Evolutionary conservation across 2,797 vertebrate genomes (phyloP).

Genomic region (Artibeus jamaicensis): DNA sequence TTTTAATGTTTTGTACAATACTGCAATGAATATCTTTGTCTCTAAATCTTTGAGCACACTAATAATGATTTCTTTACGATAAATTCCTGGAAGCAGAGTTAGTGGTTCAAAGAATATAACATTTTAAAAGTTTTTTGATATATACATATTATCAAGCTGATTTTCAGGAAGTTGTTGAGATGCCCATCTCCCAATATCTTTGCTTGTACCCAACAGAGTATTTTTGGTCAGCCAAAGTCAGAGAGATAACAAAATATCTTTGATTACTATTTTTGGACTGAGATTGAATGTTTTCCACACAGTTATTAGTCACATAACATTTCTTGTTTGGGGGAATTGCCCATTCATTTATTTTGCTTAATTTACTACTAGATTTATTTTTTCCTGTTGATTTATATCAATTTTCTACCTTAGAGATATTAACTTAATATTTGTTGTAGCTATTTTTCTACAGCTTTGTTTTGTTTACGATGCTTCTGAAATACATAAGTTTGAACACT

Average conservation of each 20-base stretch:
- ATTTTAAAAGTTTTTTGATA: slow-evolving; percentile 8
- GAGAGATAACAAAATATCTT: slow-evolving; percentile 5
- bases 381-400: slow-evolving; percentile 8
- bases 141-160: not conserved
- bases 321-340: not conserved
- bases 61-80: slow-evolving; percentile 17
- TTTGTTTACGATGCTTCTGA: not conserved
- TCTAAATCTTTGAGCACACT: not conserved
- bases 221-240: slow-evolving; percentile 8
- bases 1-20: not conserved
- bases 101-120: not conserved
- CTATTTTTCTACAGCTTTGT: not conserved
- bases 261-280: slow-evolving; percentile 35
- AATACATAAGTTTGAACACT: slow-evolving; percentile 6
- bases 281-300: not conserved
- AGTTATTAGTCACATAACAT: not conserved
- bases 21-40: not conserved
- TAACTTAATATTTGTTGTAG: not conserved
- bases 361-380: not conserved
- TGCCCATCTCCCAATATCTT: not conserved
- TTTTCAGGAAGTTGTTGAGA: slow-evolving; percentile 19
- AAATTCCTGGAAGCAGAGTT: slow-evolving; percentile 23
- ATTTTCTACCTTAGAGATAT: not conserved
- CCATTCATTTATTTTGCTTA: not conserved
- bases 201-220: not conserved